Evolutionary conservation across 2,113 vertebrate species (phyloP).

Genomic region (Urocitellus parryii): DNA sequence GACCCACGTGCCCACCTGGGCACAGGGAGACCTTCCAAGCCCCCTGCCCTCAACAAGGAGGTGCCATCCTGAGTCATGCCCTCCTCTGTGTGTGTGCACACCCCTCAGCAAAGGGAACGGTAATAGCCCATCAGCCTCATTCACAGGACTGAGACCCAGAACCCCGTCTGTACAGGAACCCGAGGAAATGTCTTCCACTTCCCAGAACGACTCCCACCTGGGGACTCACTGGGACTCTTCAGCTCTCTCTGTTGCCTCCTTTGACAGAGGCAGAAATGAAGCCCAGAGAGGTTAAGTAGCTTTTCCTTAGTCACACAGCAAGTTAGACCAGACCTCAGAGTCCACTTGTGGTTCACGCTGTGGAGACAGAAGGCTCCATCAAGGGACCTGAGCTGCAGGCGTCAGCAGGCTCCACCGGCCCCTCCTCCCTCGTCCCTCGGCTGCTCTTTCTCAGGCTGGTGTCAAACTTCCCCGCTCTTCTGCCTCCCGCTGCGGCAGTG

Average conservation of each 20-base stretch:
- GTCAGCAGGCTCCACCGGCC: neutral
- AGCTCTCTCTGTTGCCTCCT: neutral
- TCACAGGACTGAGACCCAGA: no score
- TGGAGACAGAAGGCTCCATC: neutral
- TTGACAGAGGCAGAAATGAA: neutral
- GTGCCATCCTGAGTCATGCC: fast-evolving
- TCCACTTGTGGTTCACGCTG: neutral
- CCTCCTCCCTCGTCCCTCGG: neutral
- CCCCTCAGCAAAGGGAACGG: fast-evolving
- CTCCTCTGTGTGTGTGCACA: fast-evolving
- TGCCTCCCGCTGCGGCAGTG: neutral
- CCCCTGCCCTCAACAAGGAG: neutral
- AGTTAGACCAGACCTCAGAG: neutral
- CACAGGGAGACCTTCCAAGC: fast-evolving
- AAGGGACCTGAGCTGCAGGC: neutral
- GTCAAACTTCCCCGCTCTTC: slow-evolving; percentile 1
- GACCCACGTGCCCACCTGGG: neutral
- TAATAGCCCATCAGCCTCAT: fast-evolving
- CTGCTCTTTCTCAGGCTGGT: neutral
- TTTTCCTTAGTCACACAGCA: neutral
- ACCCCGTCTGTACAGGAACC: neutral
- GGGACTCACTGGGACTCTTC: neutral
- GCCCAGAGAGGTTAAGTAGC: neutral
- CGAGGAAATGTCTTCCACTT: neutral
- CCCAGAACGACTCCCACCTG: neutral